Percentiles rank a stretch among this genome's conserved stretches.
Evolutionary conservation across 2,888 invertebrate genomes (phyloP).

Genomic region (Amphipoea lucens): DNA sequence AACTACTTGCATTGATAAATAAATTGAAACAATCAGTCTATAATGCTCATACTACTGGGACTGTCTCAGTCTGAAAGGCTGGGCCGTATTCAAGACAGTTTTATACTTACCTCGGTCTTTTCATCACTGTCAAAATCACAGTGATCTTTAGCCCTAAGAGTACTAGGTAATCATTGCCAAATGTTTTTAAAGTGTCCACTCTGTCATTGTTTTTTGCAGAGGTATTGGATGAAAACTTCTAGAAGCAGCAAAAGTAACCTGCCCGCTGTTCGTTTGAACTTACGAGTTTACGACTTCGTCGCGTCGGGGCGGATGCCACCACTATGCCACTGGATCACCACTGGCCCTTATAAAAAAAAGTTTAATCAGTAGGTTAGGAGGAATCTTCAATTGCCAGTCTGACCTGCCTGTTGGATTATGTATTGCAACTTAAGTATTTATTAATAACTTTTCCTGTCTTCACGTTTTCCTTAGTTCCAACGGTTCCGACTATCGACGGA

Average conservation of each 20-base stretch:
- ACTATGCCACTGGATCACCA: neutral
- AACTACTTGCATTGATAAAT: neutral
- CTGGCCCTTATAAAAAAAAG: neutral
- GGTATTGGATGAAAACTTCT: neutral
- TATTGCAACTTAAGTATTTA: slow-evolving; percentile 1
- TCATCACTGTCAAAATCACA: too few species aligned
- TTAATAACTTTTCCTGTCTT: slow-evolving; percentile 21
- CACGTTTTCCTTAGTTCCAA: slow-evolving; percentile 17
- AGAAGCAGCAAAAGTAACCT: neutral
- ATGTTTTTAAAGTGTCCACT: neutral
- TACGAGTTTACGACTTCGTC: neutral
- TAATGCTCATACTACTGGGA: neutral
- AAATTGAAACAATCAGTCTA: neutral
- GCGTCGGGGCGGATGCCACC: neutral
- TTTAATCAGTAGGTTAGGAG: neutral
- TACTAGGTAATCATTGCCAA: neutral
- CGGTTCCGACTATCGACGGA: neutral
- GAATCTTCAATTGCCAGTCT: neutral
- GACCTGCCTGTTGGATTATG: neutral
- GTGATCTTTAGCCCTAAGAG: too few species aligned
- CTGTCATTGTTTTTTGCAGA: neutral
- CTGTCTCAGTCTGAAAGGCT: neutral
- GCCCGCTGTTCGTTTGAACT: neutral
- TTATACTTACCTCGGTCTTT: neutral
- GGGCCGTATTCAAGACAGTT: neutral